A percentile compares a stretch with the other conserved stretches of the same genome.
Evolutionary conservation across 2,797 vertebrate genomes (phyloP).

Genomic region (Danio jaintianensis): DNA sequence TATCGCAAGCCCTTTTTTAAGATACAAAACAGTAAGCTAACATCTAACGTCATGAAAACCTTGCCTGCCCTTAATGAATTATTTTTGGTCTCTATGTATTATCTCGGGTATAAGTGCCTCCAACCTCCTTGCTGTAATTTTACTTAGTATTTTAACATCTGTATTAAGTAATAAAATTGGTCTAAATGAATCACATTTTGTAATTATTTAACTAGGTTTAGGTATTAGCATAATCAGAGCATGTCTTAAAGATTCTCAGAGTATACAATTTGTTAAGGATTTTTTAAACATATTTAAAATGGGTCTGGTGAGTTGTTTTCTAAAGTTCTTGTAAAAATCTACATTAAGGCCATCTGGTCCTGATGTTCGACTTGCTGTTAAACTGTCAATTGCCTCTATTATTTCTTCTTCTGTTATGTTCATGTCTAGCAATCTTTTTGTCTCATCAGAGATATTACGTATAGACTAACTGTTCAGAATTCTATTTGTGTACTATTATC

Average conservation of each 20-base stretch:
- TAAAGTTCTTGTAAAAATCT: background rate
- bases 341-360: background rate
- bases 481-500: background rate
- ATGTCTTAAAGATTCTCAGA: background rate
- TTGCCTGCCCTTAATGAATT: background rate
- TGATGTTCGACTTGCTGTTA: background rate
- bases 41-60: conserved; percentile 7
- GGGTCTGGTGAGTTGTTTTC: background rate
- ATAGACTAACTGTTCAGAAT: background rate
- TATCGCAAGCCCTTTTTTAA: background rate
- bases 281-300: conserved; percentile 11
- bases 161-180: conserved; percentile 4
- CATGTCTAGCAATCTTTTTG: background rate
- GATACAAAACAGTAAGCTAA: background rate
- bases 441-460: background rate
- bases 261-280: background rate
- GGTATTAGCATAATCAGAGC: background rate
- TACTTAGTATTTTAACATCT: background rate
- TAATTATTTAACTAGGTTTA: background rate
- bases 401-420: background rate
- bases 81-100: background rate
- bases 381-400: background rate
- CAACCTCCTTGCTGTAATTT: background rate
- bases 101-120: background rate
- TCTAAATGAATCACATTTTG: background rate